phyloP scores from a whole-genome alignment of 1,140 invertebrate genomes.

The Tetragnatha versicolor region DNA sequence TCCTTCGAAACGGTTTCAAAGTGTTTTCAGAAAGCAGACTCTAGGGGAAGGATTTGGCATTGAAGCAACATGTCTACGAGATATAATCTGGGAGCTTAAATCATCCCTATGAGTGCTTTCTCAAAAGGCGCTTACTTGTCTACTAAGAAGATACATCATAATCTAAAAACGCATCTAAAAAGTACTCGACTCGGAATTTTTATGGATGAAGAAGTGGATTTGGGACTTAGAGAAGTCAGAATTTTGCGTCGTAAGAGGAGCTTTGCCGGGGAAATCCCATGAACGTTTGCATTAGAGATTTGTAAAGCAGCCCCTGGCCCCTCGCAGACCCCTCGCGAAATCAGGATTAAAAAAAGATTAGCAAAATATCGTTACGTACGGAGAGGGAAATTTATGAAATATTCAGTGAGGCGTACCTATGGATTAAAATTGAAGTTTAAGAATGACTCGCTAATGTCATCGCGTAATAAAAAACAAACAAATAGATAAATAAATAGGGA shows the following conservation, averaged over 20 bases:
- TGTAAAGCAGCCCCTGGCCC: conserved; percentile 30
- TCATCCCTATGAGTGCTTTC: neutral
- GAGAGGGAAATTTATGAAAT: conserved; percentile 36
- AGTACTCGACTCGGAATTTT: conserved; percentile 27
- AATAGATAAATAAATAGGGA: neutral
- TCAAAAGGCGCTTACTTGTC: conserved; percentile 26
- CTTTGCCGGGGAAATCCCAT: conserved; percentile 42
- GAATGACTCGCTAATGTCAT: conserved; percentile 43
- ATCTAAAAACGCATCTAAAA: conserved; percentile 50
- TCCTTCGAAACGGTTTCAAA: too few species aligned
- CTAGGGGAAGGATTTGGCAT: neutral
- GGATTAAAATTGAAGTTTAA: conserved; percentile 46
- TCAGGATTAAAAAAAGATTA: conserved; percentile 49
- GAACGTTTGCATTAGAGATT: conserved; percentile 40
- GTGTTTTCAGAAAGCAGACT: too few species aligned
- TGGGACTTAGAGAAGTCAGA: conserved; percentile 37
- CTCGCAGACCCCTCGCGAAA: conserved; percentile 1
- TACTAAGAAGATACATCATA: conserved; percentile 40
- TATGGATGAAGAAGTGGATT: conserved; percentile 40
- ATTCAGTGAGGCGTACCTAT: conserved; percentile 45
- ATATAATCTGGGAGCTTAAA: conserved; percentile 10
- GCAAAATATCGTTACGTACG: conserved; percentile 47
- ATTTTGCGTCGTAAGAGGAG: conserved; percentile 24
- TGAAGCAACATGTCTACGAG: neutral
- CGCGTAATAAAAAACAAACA: conserved; percentile 6